phyloP scores from a whole-genome alignment of 2,797 vertebrate genomes.

The Sebastes steindachneri region DNA sequence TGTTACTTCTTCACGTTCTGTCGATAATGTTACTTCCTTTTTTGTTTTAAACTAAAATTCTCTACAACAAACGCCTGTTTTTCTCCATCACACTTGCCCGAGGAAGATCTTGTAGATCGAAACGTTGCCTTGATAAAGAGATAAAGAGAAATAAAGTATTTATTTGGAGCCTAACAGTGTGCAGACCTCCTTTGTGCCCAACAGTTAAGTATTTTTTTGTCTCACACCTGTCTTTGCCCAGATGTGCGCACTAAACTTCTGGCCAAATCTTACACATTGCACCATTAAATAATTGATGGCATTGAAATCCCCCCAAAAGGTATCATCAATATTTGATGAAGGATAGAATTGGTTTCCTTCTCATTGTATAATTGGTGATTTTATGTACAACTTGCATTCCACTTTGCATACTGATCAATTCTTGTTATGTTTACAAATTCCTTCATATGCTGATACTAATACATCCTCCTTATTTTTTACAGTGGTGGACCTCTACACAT shows the following conservation, averaged over 20 bases:
- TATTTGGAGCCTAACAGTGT: background rate
- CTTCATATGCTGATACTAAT: background rate
- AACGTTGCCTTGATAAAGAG: too few species aligned
- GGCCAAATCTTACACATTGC: background rate
- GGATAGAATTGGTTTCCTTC: background rate
- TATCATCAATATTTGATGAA: slow-evolving; percentile 17
- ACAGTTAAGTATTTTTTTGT: background rate
- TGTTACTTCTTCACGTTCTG: too few species aligned
- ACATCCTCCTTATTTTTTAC: slow-evolving; percentile 42
- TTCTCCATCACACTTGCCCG: background rate
- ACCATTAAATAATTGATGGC: slow-evolving; percentile 26
- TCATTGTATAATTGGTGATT: background rate
- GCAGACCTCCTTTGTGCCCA: background rate
- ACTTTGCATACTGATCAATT: background rate
- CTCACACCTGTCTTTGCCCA: background rate
- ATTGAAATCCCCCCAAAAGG: background rate
- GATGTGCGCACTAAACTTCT: background rate
- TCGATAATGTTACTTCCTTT: too few species aligned
- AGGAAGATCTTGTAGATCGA: background rate
- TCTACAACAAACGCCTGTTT: background rate
- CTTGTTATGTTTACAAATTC: background rate
- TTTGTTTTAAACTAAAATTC: background rate
- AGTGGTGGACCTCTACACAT: slow-evolving; percentile 96
- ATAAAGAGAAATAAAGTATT: too few species aligned
- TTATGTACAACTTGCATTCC: background rate